phyloP scores from a whole-genome alignment of 2,888 invertebrate species.

The Cerastis rubricosa region DNA sequence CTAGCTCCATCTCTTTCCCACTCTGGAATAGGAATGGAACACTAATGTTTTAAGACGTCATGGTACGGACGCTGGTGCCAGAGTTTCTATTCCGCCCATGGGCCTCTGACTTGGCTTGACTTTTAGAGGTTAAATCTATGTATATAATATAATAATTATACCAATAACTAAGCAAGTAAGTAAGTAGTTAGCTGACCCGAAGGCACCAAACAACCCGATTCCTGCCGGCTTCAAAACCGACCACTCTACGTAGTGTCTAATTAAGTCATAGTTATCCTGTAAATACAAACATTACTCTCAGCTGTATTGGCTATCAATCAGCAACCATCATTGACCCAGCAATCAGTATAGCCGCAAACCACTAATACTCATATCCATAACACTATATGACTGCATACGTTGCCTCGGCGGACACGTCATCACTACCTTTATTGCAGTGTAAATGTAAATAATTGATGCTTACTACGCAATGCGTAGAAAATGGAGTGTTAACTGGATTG shows the following conservation, averaged over 20 bases:
- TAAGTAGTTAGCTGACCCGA: neutral
- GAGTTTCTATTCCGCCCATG: too few relatives aligned
- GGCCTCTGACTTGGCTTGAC: too few relatives aligned
- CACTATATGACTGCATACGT: conserved; percentile 60
- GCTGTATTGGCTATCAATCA: conserved; percentile 18
- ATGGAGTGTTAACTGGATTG: conserved; percentile 34
- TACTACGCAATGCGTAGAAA: conserved; percentile 25
- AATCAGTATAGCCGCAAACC: conserved; percentile 49
- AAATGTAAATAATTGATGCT: conserved; percentile 75
- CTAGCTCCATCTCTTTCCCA: too few relatives aligned
- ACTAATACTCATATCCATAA: conserved; percentile 56
- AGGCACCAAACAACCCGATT: neutral
- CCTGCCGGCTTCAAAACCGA: neutral
- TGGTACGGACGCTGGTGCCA: too few relatives aligned
- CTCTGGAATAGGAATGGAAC: too few relatives aligned
- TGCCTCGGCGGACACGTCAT: conserved; percentile 57
- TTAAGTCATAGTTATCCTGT: neutral
- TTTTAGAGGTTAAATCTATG: too few relatives aligned
- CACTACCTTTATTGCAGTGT: conserved; percentile 72
- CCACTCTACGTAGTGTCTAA: neutral
- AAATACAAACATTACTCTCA: conserved; percentile 9
- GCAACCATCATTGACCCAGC: conserved; percentile 30
- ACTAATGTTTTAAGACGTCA: too few relatives aligned
- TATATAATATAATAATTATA: too few relatives aligned
- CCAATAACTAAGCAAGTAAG: neutral